Conservation (phyloP, 2,888 invertebrate species). For the Zeuzera pyrina region DNA sequence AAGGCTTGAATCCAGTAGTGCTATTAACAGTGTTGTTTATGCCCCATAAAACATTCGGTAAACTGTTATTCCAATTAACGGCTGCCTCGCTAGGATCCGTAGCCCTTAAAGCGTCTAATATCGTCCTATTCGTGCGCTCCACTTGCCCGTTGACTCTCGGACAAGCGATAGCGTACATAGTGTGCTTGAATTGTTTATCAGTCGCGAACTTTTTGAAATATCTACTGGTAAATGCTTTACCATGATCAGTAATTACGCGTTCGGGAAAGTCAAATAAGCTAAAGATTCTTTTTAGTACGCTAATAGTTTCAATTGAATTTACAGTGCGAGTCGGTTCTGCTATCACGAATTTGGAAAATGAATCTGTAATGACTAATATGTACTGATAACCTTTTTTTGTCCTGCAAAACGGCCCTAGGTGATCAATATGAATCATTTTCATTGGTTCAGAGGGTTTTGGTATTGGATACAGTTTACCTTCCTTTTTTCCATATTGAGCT, state of each 20-base stretch:
- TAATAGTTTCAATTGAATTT: conserved; percentile 1
- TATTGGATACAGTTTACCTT: neutral
- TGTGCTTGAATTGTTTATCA: conserved; percentile 4
- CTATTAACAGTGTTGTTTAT: conserved; percentile 1
- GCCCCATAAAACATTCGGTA: conserved; percentile 1
- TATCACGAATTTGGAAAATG: conserved; percentile 4
- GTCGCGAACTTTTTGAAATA: neutral
- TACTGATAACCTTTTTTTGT: neutral
- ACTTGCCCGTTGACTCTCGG: conserved; percentile 8
- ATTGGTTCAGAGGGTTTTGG: neutral
- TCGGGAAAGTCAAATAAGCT: conserved; percentile 2
- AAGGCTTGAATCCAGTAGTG: conserved; percentile 1
- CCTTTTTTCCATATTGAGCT: conserved; percentile 13
- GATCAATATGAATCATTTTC: conserved; percentile 1
- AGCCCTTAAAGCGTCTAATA: conserved; percentile 5
- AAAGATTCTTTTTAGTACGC: neutral
- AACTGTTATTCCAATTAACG: conserved; percentile 2
- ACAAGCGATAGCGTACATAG: conserved; percentile 3
- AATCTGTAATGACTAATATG: conserved; percentile 4
- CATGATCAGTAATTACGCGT: conserved; percentile 4
- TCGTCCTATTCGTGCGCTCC: conserved; percentile 3
- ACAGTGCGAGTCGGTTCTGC: neutral
- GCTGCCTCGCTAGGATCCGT: conserved; percentile 1
- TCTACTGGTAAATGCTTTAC: conserved; percentile 1
- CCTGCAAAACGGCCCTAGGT: conserved; percentile 1